Evolutionary conservation across 2,888 invertebrate species (phyloP).

Genomic region (Tiliacea citrago): DNA sequence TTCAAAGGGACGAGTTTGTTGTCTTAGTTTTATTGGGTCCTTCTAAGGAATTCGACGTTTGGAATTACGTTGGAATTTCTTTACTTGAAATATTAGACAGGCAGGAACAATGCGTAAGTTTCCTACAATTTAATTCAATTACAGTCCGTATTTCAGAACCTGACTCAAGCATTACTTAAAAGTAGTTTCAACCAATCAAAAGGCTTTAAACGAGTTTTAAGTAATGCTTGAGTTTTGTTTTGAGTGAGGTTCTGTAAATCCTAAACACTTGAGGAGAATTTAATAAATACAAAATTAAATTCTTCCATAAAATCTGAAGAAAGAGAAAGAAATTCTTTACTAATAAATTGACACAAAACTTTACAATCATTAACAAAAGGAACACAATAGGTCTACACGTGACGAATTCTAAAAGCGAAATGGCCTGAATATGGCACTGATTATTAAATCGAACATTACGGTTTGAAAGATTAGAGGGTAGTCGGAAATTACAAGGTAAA

Average conservation of each 20-base stretch:
- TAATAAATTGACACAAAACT: background rate
- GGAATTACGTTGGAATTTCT: slow-evolving; percentile 9
- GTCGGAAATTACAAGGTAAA: slow-evolving; percentile 50
- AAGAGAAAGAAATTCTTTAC: too few species aligned
- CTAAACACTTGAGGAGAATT: background rate
- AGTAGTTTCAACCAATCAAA: too few species aligned
- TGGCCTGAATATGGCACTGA: slow-evolving; percentile 19
- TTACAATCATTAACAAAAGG: background rate
- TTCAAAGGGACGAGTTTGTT: slow-evolving; percentile 32
- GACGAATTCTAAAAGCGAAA: slow-evolving; percentile 8
- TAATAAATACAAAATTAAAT: slow-evolving; percentile 3
- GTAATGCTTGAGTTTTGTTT: too few species aligned
- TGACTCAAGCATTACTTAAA: too few species aligned
- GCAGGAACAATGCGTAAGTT: background rate
- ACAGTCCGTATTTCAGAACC: too few species aligned
- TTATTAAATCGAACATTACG: slow-evolving; percentile 50
- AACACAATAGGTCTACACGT: background rate
- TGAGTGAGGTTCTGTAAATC: too few species aligned
- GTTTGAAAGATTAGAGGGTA: slow-evolving; percentile 46
- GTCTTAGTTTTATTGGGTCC: slow-evolving; percentile 17
- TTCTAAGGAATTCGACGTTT: slow-evolving; percentile 16
- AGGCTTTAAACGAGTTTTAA: too few species aligned
- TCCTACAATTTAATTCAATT: slow-evolving; percentile 6
- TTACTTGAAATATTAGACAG: background rate
- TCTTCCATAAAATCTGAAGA: background rate